phyloP scores from a whole-genome alignment of 2,113 vertebrate species.

The Myiozetetes cayanensis region DNA sequence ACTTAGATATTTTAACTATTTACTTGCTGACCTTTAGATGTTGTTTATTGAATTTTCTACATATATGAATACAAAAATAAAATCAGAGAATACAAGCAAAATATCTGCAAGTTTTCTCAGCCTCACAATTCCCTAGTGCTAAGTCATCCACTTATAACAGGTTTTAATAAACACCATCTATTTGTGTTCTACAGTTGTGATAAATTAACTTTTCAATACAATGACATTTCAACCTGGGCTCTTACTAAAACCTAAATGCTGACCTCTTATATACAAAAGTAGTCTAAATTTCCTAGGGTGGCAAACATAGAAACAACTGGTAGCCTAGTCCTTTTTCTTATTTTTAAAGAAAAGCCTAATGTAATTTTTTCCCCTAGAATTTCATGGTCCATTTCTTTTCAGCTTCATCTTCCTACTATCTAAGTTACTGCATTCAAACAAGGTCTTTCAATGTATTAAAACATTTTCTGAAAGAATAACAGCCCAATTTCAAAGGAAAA shows the following conservation, averaged over 20 bases:
- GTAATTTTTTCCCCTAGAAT: background rate
- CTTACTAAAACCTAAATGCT: background rate
- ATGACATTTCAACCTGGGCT: background rate
- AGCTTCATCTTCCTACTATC: background rate
- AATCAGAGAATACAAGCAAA: background rate
- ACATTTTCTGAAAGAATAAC: constrained; percentile 2
- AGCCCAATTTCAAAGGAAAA: background rate
- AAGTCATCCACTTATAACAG: background rate
- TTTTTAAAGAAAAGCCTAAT: background rate
- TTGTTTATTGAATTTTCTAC: background rate
- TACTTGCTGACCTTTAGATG: background rate
- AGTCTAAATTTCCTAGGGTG: background rate
- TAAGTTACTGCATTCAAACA: background rate
- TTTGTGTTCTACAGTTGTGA: background rate
- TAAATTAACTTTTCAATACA: background rate
- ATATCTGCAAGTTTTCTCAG: background rate
- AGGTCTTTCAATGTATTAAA: background rate
- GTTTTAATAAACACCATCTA: background rate
- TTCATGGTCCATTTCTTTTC: background rate
- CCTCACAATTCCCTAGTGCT: background rate
- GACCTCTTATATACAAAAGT: background rate
- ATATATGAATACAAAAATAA: background rate
- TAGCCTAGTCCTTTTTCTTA: background rate
- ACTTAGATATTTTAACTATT: background rate
- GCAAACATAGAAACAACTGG: background rate